Base-by-base conservation (phyloP, 2,797 vertebrate genomes). In the Caiman crocodilus region DNA sequence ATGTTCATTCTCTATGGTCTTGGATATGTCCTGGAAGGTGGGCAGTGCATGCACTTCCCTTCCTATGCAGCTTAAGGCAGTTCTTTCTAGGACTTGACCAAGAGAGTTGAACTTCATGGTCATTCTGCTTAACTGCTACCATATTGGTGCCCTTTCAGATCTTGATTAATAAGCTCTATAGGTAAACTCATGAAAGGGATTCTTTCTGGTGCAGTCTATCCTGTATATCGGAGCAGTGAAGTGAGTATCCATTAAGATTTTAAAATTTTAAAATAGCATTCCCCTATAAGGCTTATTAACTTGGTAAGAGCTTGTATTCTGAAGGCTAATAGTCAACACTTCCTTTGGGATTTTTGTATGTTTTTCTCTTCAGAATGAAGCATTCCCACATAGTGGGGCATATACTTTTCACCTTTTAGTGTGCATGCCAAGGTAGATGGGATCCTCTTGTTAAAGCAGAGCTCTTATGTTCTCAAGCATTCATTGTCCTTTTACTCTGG, bases 121-220 rank as follows among this genome's bases (percentile, higher is more conserved):
- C 82, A 28, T 87, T 92, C 84, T 94, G 69, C 57, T 75, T 82
- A 79, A 91, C 90, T 77, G 93, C 81, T 93, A 56, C 84, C 35
- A 82, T 57, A 25, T 30, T 88, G 84, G 32, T 90, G 23, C 82
- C 67, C 95, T 94, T 92, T 92, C 96, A 94, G 84, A 78, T 96
- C 82, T 42, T 59, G 21, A 85, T 95, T 96, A 90, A 90, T 93
- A 92, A 88, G 25, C 14, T 90, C 32, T 79, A 84, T 55, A 94
- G 90, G 81, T 90, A 89, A 94, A 93, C 74, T 57, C 77, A 82
- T 90, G 32, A 86, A 94, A 94, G 28, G 35, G 92, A 30, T 8
- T 50, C 23, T 5, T 81, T 12, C 59, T 69, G 84, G 59, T 87
- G 30, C 42, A 79, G 32, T 88, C 84, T 93, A 14, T 94, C 32